Conservation (phyloP, 2,113 vertebrate genomes). For the Dermatemys mawii region DNA sequence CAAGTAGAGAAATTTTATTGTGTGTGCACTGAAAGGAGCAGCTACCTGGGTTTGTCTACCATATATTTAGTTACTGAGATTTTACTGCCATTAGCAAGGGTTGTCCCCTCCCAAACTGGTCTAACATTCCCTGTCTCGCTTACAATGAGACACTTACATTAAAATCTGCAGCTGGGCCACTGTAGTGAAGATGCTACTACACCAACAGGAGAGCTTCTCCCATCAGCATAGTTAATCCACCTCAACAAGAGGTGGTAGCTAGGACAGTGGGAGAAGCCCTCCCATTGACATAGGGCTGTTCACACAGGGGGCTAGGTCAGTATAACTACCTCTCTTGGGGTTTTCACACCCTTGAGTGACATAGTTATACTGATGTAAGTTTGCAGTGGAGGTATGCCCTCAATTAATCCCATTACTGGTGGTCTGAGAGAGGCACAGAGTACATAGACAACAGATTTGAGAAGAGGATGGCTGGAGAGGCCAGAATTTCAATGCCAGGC, state of each 20-base stretch:
- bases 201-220: not conserved
- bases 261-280: no score
- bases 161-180: not conserved
- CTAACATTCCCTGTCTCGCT: not conserved
- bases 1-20: not conserved
- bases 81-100: not conserved
- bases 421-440: no score
- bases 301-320: not conserved
- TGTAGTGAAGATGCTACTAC: not conserved
- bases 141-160: no score
- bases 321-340: not conserved
- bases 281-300: not conserved
- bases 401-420: not conserved
- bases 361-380: no score
- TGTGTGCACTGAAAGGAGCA: not conserved
- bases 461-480: not conserved
- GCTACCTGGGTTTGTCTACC: not conserved
- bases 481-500: not conserved
- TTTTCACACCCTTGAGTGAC: not conserved
- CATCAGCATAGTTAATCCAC: not conserved
- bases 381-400: not conserved
- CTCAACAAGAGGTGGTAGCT: not conserved
- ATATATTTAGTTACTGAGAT: not conserved
- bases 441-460: not conserved
- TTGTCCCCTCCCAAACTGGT: no score